These are phyloP conservation scores for Anagrus nilaparvatae DNA, from an alignment of 1,140 invertebrate species.

Conservation along the genomic window DNA sequence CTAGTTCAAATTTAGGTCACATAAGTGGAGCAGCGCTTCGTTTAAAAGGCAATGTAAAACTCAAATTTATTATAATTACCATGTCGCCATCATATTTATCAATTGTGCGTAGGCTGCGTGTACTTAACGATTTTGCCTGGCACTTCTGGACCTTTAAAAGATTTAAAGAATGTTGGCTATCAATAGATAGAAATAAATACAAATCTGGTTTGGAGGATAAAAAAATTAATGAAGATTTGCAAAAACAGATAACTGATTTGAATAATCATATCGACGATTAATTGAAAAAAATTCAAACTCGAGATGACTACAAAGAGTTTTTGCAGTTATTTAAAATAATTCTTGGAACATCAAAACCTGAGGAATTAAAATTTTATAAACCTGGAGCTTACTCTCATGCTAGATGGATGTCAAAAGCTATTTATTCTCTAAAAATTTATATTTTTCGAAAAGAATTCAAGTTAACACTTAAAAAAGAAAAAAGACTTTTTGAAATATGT, in stretches of 20 bases:
- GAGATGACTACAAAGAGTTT: constrained; percentile 17
- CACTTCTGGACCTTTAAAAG: constrained; percentile 15
- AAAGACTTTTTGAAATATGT: constrained; percentile 18
- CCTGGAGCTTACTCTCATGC: constrained; percentile 20
- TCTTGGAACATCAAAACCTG: constrained; percentile 9
- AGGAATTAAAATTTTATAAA: constrained; percentile 12
- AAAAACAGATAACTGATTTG: constrained; percentile 2
- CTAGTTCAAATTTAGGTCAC: constrained; percentile 10
- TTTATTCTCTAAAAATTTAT: constrained; percentile 22
- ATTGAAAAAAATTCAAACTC: constrained; percentile 9
- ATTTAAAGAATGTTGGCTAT: constrained; percentile 12
- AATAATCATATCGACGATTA: not conserved
- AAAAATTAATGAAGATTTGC: constrained; percentile 2
- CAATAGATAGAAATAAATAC: constrained; percentile 8
- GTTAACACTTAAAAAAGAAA: constrained; percentile 19
- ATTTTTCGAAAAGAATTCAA: constrained; percentile 16
- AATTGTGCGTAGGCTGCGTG: constrained; percentile 10
- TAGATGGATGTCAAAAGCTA: constrained; percentile 20
- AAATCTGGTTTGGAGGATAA: constrained; percentile 5
- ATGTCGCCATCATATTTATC: constrained; percentile 16
- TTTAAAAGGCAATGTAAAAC: constrained; percentile 9
- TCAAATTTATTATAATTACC: constrained; percentile 15
- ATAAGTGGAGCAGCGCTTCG: constrained; percentile 9
- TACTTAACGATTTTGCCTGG: constrained; percentile 6
- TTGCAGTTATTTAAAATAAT: constrained; percentile 17